A percentile compares a stretch with the other conserved stretches of the same genome.
Evolutionary conservation across 2,797 vertebrate species (phyloP).

Genomic region (Xyrichtys novacula): DNA sequence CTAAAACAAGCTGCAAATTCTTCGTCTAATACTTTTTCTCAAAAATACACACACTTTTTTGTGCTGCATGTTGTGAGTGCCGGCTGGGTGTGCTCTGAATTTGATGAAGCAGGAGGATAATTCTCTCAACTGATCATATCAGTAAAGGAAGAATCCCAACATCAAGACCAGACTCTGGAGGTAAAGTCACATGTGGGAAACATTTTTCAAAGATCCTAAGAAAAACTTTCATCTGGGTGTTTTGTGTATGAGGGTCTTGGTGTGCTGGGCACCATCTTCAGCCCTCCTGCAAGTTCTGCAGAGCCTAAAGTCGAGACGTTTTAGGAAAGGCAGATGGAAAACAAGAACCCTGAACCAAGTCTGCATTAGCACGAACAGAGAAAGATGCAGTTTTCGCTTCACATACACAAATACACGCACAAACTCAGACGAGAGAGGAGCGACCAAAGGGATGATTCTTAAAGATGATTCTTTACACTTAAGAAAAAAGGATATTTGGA

Average conservation of each 20-base stretch:
- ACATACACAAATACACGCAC: background rate
- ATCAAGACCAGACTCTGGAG: conserved; percentile 82
- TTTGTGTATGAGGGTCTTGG: conserved; percentile 59
- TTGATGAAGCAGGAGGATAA: conserved; percentile 82
- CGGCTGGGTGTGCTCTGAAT: conserved; percentile 81
- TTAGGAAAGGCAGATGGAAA: conserved; percentile 58
- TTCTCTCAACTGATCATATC: conserved; percentile 84
- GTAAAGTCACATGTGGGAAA: conserved; percentile 83
- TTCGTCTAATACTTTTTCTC: too few species aligned
- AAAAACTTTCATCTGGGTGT: conserved; percentile 84
- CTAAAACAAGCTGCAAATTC: too few species aligned
- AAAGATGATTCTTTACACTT: background rate
- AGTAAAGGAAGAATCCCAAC: conserved; percentile 79
- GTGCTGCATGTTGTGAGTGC: conserved; percentile 42
- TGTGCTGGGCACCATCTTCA: conserved; percentile 59
- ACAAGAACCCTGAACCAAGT: conserved; percentile 45
- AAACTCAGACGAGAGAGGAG: background rate
- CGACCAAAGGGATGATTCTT: background rate
- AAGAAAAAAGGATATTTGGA: conserved; percentile 16
- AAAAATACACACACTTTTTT: conserved; percentile 7
- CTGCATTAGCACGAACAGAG: conserved; percentile 3
- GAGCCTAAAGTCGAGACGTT: conserved; percentile 44
- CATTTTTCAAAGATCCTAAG: conserved; percentile 83
- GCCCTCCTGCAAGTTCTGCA: conserved; percentile 52
- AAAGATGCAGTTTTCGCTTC: background rate